phyloP scores from a whole-genome alignment of 92 coral and sea anemone species.

The Palythoa grandis region DNA sequence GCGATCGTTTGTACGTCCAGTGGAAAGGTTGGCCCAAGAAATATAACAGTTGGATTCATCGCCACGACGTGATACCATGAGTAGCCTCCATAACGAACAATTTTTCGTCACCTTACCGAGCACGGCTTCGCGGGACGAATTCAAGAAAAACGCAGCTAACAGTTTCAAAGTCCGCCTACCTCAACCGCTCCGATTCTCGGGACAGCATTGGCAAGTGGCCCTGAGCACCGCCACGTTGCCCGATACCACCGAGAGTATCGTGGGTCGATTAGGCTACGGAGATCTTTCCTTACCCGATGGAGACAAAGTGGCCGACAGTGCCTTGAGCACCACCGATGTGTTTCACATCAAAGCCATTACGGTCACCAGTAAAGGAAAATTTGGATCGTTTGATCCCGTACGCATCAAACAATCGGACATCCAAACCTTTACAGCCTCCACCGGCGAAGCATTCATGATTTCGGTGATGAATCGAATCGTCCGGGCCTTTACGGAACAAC shows the following conservation, averaged over 20 bases:
- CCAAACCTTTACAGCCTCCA: not conserved
- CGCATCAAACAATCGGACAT: not conserved
- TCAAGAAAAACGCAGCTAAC: not conserved
- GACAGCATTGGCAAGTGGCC: conserved; percentile 18
- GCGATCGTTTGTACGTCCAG: conserved; percentile 52
- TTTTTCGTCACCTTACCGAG: not conserved
- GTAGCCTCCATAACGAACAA: not conserved
- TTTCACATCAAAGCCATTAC: no score
- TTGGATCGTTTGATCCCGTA: no score
- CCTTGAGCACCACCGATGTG: not conserved
- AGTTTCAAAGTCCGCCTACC: not conserved
- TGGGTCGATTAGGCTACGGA: conserved; percentile 14
- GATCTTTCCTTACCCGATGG: not conserved
- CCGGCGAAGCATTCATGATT: conserved; percentile 6
- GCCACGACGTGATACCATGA: not conserved
- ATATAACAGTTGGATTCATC: conserved; percentile 43
- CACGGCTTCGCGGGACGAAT: not conserved
- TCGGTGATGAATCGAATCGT: no score
- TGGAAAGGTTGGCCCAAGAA: conserved; percentile 53
- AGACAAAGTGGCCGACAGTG: not conserved
- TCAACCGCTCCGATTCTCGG: not conserved
- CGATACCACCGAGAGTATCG: conserved; percentile 38
- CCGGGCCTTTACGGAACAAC: no score
- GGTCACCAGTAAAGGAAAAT: no score
- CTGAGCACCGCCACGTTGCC: conserved; percentile 28